phyloP scores from a whole-genome alignment of 2,888 invertebrate species.

The Philonicus albiceps region DNA sequence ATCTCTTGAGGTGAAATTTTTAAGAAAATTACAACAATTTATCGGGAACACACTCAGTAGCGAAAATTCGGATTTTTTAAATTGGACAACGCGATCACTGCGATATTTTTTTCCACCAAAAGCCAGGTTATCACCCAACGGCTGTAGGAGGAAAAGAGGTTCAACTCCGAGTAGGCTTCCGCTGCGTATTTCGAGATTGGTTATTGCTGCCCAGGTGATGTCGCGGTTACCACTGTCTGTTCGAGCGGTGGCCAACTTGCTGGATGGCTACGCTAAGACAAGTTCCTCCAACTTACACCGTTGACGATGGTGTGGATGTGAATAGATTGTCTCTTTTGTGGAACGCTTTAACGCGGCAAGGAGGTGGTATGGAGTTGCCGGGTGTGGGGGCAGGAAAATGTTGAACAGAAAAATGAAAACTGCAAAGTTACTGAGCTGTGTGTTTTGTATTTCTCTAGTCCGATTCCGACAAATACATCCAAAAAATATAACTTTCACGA shows the following conservation, averaged over 20 bases:
- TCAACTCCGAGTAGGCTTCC: background rate
- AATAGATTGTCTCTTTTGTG: constrained; percentile 22
- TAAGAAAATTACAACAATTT: background rate
- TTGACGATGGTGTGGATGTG: background rate
- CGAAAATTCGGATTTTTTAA: background rate
- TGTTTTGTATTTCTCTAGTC: background rate
- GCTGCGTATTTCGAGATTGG: background rate
- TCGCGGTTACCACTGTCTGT: constrained; percentile 47
- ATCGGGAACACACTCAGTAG: background rate
- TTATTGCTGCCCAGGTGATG: constrained; percentile 43
- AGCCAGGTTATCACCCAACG: constrained; percentile 50
- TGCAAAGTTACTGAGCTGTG: constrained; percentile 31
- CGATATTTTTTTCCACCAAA: background rate
- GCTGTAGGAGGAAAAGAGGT: constrained; percentile 50
- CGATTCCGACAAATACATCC: background rate
- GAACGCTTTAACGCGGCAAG: background rate
- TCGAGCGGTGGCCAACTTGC: constrained; percentile 19
- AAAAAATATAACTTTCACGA: constrained; percentile 33
- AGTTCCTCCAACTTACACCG: background rate
- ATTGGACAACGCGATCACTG: constrained; percentile 15
- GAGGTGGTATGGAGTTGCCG: background rate
- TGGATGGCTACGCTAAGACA: constrained; percentile 20
- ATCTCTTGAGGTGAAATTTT: background rate
- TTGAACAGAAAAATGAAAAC: constrained; percentile 33
- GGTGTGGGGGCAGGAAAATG: background rate